Conservation (phyloP, 1,140 invertebrate species). For the Polyergus mexicanus region DNA sequence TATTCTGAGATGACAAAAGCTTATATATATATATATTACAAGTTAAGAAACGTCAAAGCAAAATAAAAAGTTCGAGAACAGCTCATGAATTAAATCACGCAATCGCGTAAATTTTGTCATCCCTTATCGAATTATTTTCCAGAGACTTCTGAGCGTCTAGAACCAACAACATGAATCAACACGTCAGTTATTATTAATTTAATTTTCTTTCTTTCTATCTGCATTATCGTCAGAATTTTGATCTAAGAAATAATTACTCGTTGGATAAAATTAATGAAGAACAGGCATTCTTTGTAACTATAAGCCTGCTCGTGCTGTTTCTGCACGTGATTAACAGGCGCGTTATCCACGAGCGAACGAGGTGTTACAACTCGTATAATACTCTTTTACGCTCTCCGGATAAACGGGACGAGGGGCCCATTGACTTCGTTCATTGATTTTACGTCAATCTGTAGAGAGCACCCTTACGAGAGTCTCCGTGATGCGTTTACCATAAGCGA, state of each 20-base stretch:
- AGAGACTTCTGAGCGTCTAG: conserved; percentile 15
- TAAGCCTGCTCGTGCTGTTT: conserved; percentile 41
- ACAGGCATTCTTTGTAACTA: conserved; percentile 11
- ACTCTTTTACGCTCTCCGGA: conserved; percentile 51
- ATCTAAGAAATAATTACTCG: not conserved
- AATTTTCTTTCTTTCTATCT: conserved; percentile 17
- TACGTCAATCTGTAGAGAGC: conserved; percentile 85
- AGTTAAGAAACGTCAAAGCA: conserved; percentile 9
- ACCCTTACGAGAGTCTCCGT: conserved; percentile 84
- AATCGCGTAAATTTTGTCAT: conserved; percentile 37
- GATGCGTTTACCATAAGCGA: conserved; percentile 86
- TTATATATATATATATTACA: not conserved
- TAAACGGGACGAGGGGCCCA: conserved; percentile 76
- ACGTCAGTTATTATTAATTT: conserved; percentile 48
- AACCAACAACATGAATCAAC: conserved; percentile 28
- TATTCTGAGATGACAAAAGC: not conserved
- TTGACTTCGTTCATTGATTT: conserved; percentile 87
- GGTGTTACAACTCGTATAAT: conserved; percentile 65
- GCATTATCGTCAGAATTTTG: not conserved
- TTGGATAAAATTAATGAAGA: conserved; percentile 31
- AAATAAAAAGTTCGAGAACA: conserved; percentile 13
- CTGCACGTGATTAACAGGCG: conserved; percentile 66
- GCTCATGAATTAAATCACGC: conserved; percentile 22
- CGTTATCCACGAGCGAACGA: conserved; percentile 66
- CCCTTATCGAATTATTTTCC: conserved; percentile 47